Evolutionary conservation across 1,140 invertebrate species (phyloP), one percentile per base, ranked within the genome.

Genomic region (Zaprionus inermis): DNA sequence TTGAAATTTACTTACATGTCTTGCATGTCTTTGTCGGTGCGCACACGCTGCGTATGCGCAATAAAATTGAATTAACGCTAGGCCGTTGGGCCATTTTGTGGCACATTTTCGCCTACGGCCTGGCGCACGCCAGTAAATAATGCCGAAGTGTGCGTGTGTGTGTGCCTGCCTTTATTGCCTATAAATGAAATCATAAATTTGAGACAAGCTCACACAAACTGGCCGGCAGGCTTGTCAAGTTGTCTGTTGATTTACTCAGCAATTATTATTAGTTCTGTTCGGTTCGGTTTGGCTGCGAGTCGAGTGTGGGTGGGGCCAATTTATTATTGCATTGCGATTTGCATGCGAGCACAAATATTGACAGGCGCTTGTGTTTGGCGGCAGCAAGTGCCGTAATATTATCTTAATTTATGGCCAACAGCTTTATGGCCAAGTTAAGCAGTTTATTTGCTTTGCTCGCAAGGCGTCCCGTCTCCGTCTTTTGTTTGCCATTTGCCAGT

Each of bases 51-150:
- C 83, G 83, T 89, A 88, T 86, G 67, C 77, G 76, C 78, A 88
- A 79, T 88, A 83, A 80, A 88, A 88, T 85, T 76, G 72, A 86
- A 79, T 88, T 88, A 83, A 83, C 70, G 67, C 65, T 72, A 68
- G 76, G 32, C 58, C 63, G 32, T 49, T 51, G 41, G 66, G 20
- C 61, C 61, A 88, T 65, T 76, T 71, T 76, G 60, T 59, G 76
- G 65, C 72, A 72, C 58, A 79, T 68, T 72, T 65, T 73, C 64
- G 72, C 82, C 79, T 70, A 14, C 57, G 54, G 49, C 51, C n/a
- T 52, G 32, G n/a, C n/a, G n/a, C 20, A 44, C 20, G 24, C n/a
- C 57, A 34, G 66, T 74, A 71, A 74, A 74, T 74, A 84, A 78
- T 73, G n/a, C 34, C 9, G 10, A 36, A 14, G 54, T 51, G 16